Evolutionary conservation across 2,888 invertebrate species (phyloP), one percentile per base, ranked within the genome.

Genomic region (Seira sanloemensis): DNA sequence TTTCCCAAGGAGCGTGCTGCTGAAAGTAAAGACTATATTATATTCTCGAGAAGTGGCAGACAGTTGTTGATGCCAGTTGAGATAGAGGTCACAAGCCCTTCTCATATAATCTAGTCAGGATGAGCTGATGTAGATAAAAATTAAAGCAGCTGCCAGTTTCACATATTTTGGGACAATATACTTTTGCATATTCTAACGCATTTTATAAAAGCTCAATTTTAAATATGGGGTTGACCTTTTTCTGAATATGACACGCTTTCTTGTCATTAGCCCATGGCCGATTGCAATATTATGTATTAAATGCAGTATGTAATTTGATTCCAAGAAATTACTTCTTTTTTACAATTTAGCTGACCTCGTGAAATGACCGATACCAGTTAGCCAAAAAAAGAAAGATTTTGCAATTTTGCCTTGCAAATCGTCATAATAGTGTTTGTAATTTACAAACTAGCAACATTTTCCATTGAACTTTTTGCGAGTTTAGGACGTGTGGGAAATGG

Each of bases 11-110:
- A 77, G 50, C 58, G 77, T 77, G 77, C 77, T 25, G 72, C 65
- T 12, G 21, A 4, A 26, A 23, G 21, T 62, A 65, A 62, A 71
- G 65, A 18, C 2, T 12, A 73, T 23, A 21, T 73, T 73, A 73
- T 25, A 58, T 1, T 12, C n/a, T 16, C 12, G 23, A 54, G 25
- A 73, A n/a, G n/a, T n/a, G n/a, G 62, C 4, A 62, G 74, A 74
- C 68, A 74, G 73, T 80, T 26, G 74, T 9, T 72, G 80, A 80
- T 80, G 80, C 74, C 80, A 80, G 74, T 25, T 62, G 26, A 77
- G 78, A 78, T 78, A 78, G 50, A 66, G 50, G 79, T 72, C 78
- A 78, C 24, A 66, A 76, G 12, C 37, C 65, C 74, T 5, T 58
- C 71, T 37, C 79, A n/a, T n/a, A 67, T 26, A 74, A 74, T 66